Conservation (phyloP, 2,113 vertebrate species). For the Myiopsitta monachus region DNA sequence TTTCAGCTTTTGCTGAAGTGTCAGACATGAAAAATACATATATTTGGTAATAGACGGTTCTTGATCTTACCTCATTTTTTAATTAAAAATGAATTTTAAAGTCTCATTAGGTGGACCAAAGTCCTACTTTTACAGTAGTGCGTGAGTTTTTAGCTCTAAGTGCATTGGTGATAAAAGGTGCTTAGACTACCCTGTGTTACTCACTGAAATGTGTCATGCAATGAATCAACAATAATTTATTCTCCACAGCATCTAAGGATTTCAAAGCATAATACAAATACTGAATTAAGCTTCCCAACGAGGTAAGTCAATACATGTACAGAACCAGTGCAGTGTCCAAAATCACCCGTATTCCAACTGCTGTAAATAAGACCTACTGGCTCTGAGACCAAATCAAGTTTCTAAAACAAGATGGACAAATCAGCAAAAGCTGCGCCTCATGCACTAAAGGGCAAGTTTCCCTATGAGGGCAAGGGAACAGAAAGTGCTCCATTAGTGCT, state of each 20-base stretch:
- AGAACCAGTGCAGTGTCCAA: not conserved
- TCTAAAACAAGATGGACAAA: not conserved
- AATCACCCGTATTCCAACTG: not conserved
- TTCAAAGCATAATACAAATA: conserved; percentile 17
- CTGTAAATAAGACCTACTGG: not conserved
- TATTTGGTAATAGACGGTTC: not conserved
- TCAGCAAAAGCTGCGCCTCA: not conserved
- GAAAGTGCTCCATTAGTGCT: not conserved
- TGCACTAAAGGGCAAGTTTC: not conserved
- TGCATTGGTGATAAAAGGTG: not conserved
- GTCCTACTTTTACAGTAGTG: not conserved
- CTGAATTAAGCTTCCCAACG: not conserved
- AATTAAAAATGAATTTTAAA: not conserved
- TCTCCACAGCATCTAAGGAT: not conserved
- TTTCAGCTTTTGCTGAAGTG: not conserved
- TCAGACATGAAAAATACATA: not conserved
- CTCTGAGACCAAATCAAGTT: not conserved
- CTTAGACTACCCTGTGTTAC: not conserved
- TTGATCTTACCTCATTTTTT: not conserved
- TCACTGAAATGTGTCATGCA: not conserved
- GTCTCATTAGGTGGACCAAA: not conserved
- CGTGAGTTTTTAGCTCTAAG: not conserved
- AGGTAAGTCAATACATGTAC: not conserved
- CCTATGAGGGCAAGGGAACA: not conserved
- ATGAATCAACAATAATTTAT: not conserved